Conservation (phyloP, 2,113 vertebrate genomes). For the Hyla sarda region DNA sequence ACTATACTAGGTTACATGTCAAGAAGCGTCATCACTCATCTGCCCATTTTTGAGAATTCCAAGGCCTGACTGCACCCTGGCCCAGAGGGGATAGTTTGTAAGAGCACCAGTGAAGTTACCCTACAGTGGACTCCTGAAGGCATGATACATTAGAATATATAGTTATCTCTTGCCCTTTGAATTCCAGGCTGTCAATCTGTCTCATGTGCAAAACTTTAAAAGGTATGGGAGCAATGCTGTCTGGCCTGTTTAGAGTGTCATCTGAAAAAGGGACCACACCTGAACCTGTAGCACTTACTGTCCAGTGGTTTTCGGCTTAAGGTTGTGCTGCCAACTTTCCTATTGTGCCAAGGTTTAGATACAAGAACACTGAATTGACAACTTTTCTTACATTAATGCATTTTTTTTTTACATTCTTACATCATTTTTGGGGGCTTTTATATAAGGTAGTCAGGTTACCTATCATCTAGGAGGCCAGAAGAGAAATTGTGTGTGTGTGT, state of each 20-base stretch:
- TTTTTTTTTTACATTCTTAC: too few species aligned
- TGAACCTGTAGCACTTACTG: slow-evolving; percentile 4
- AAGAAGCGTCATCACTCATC: slow-evolving; percentile 1
- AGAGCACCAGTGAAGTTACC: neutral
- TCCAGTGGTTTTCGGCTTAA: slow-evolving; percentile 2
- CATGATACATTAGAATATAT: neutral
- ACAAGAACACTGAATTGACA: neutral
- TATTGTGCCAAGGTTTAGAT: neutral
- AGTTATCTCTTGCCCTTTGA: neutral
- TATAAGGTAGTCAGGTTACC: neutral
- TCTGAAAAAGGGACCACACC: slow-evolving; percentile 25
- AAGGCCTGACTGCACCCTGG: neutral
- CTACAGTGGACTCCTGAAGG: slow-evolving; percentile 26
- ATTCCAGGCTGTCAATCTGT: slow-evolving; percentile 39
- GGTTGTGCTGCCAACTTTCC: neutral
- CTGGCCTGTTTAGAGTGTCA: slow-evolving; percentile 49
- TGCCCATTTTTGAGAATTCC: neutral
- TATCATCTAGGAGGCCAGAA: too few species aligned
- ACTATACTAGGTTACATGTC: neutral
- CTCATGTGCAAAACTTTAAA: neutral
- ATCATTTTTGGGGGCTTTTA: neutral
- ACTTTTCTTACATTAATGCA: neutral
- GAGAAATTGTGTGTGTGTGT: too few species aligned
- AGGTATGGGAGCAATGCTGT: slow-evolving; percentile 53
- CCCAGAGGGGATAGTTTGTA: slow-evolving; percentile 14